These are phyloP conservation scores for Aplodontia rufa DNA, from an alignment of 2,113 vertebrate species.

Conservation along the genomic window DNA sequence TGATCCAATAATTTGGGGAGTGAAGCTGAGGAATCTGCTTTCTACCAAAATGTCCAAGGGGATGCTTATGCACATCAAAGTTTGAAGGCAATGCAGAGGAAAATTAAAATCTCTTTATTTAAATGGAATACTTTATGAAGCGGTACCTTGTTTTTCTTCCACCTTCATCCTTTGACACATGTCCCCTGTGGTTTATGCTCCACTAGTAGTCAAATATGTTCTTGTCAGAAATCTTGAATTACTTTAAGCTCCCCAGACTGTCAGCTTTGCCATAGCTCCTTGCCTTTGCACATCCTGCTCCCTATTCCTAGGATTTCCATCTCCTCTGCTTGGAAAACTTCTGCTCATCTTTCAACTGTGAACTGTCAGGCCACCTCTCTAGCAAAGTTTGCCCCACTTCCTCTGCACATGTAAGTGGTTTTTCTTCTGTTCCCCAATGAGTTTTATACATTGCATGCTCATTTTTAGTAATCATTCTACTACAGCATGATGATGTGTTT, in stretches of 20 bases:
- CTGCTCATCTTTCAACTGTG: slow-evolving; percentile 38
- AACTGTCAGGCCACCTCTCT: slow-evolving; percentile 5
- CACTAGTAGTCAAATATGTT: slow-evolving; percentile 41
- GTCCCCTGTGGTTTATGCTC: slow-evolving; percentile 9
- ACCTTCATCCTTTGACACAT: background rate
- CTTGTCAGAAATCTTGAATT: slow-evolving; percentile 43
- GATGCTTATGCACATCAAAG: background rate
- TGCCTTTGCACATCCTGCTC: slow-evolving; percentile 34
- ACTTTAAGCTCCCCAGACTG: slow-evolving; percentile 5
- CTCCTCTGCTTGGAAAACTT: slow-evolving; percentile 59
- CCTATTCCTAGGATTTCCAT: slow-evolving; percentile 41
- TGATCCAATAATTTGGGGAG: background rate
- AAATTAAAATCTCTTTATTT: slow-evolving; percentile 29
- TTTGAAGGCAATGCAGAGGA: background rate
- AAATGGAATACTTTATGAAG: background rate
- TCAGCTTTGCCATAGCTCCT: background rate
- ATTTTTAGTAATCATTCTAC: background rate
- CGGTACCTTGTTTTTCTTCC: background rate
- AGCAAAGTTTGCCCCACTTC: slow-evolving; percentile 26
- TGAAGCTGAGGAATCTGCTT: background rate
- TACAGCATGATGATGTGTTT: background rate
- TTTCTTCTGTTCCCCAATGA: background rate
- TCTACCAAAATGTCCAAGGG: background rate
- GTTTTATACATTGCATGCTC: background rate
- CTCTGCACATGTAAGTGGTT: background rate